A percentile compares a stretch with the other conserved stretches of the same genome.
These are phyloP conservation scores for Pedicia rivosa DNA, from an alignment of 2,888 invertebrate species.

Conservation along the genomic window DNA sequence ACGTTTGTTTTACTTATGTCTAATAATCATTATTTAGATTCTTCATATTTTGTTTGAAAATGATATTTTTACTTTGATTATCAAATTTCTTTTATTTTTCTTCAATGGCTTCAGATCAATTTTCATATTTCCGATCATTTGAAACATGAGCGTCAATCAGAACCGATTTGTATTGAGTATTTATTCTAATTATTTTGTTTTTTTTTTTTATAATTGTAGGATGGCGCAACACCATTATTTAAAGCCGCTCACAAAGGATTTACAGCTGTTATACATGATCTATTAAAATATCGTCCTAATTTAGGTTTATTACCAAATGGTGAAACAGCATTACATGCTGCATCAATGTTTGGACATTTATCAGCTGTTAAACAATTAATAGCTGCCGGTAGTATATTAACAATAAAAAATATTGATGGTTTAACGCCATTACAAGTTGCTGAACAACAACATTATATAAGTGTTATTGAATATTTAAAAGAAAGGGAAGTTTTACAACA, in stretches of 20 bases:
- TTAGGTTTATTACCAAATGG: slow-evolving; percentile 76
- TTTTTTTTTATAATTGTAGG: slow-evolving; percentile 46
- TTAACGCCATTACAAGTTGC: slow-evolving; percentile 51
- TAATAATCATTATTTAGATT: too few species aligned
- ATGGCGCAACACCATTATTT: slow-evolving; percentile 87
- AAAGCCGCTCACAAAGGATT: slow-evolving; percentile 94
- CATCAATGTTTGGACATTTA: slow-evolving; percentile 75
- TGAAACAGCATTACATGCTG: slow-evolving; percentile 81
- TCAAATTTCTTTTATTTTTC: too few species aligned
- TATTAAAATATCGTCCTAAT: slow-evolving; percentile 68
- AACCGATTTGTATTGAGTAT: too few species aligned
- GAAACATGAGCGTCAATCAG: too few species aligned
- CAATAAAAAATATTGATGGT: slow-evolving; percentile 55
- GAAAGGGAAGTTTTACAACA: too few species aligned
- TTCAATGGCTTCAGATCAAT: too few species aligned
- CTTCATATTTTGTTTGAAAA: too few species aligned
- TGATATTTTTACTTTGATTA: too few species aligned
- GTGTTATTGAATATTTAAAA: slow-evolving; percentile 28
- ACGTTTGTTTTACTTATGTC: too few species aligned
- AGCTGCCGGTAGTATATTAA: slow-evolving; percentile 49
- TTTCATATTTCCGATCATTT: too few species aligned
- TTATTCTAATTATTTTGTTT: too few species aligned
- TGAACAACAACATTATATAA: slow-evolving; percentile 26
- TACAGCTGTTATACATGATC: slow-evolving; percentile 66
- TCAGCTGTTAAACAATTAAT: slow-evolving; percentile 61